Conservation (phyloP, 2,113 vertebrate species). For the Garra rufa region DNA sequence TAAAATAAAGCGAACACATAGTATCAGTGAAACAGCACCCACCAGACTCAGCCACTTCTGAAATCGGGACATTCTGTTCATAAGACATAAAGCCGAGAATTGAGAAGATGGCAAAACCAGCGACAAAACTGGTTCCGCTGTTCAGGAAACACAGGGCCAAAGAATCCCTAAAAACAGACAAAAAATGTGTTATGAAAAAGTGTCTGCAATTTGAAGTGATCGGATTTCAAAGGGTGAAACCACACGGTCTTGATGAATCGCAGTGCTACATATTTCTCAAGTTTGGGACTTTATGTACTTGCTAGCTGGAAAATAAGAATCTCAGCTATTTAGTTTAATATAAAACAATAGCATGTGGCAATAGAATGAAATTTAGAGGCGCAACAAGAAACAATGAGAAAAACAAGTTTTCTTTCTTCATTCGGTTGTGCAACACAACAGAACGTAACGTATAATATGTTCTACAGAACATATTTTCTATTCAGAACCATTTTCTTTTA, state of each 20-base stretch:
- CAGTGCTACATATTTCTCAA: not conserved
- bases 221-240: not conserved
- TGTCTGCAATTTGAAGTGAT: not conserved
- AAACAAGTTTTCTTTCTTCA: not conserved
- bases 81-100: conserved; percentile 96
- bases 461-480: not conserved
- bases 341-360: not conserved
- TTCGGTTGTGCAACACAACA: not conserved
- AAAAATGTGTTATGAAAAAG: not conserved
- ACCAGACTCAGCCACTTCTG: conserved; percentile 95
- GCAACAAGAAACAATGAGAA: not conserved
- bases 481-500: no score
- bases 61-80: conserved; percentile 92
- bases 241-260: not conserved
- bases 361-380: not conserved
- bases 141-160: conserved; percentile 93
- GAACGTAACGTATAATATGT: no score
- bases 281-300: not conserved
- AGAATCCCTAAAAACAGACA: conserved; percentile 82
- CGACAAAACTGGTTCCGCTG: conserved; percentile 93
- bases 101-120: conserved; percentile 97
- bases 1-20: not conserved
- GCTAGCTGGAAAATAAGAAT: not conserved
- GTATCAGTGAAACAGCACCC: conserved; percentile 52
- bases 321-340: not conserved